These are phyloP conservation scores for Atrichornis clamosus DNA, from an alignment of 2,113 vertebrate species.

Conservation along the genomic window DNA sequence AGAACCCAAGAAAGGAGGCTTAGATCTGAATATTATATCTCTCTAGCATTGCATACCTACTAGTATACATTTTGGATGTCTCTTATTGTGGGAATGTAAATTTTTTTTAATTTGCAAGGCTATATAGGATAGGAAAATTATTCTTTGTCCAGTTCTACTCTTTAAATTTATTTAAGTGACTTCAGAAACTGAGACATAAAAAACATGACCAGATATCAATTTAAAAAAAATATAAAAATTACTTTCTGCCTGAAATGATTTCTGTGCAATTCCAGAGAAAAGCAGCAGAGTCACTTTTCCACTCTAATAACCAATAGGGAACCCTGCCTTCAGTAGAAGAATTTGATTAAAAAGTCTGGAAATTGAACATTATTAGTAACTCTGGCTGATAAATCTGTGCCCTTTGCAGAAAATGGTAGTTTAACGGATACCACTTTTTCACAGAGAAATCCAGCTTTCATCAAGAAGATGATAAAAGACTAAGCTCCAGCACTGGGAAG, in stretches of 20 bases:
- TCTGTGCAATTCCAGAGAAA: background rate
- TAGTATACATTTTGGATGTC: background rate
- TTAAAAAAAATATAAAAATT: background rate
- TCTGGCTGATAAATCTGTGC: conserved; percentile 31
- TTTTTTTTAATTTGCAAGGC: background rate
- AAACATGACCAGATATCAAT: background rate
- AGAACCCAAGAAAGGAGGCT: background rate
- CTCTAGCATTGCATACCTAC: background rate
- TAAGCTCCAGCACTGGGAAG: background rate
- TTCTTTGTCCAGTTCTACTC: background rate
- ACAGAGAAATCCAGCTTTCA: conserved; percentile 33
- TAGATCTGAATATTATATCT: background rate
- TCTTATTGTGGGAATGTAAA: background rate
- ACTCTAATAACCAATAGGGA: conserved; percentile 16
- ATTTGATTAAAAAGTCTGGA: conserved; percentile 48
- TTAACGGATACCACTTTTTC: conserved; percentile 14
- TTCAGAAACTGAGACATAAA: background rate
- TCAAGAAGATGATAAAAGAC: background rate
- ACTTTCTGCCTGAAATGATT: background rate
- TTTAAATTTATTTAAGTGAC: background rate
- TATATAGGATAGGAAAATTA: background rate
- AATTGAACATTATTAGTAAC: conserved; percentile 41
- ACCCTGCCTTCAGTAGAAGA: background rate
- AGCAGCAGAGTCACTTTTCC: background rate
- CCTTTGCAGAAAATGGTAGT: conserved; percentile 36